phyloP scores from a whole-genome alignment of 2,888 invertebrate species.

The Drosophila subquinaria region DNA sequence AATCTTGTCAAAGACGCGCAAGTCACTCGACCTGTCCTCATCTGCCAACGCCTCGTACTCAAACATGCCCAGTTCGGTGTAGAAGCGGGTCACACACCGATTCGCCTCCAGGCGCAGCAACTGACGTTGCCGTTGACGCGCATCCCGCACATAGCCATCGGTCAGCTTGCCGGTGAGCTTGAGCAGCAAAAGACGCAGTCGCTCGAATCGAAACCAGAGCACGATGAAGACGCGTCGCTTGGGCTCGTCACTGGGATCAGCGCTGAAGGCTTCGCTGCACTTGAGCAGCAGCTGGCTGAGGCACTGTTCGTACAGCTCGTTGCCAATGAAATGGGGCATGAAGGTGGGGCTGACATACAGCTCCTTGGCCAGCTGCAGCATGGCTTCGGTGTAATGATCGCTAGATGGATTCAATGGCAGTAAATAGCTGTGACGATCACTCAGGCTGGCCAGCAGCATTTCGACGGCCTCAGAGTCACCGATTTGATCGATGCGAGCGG shows the following conservation, averaged over 20 bases:
- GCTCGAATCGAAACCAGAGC: constrained; percentile 89
- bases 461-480: constrained; percentile 86
- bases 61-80: constrained; percentile 88
- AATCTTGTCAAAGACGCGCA: constrained; percentile 86
- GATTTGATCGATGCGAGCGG: constrained; percentile 75
- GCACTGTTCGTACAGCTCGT: constrained; percentile 87
- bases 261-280: constrained; percentile 82
- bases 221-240: constrained; percentile 86
- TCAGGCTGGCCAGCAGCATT: constrained; percentile 84
- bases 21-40: constrained; percentile 53
- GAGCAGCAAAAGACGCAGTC: constrained; percentile 86
- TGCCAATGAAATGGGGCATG: constrained; percentile 87
- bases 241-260: constrained; percentile 83
- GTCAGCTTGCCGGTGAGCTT: constrained; percentile 85
- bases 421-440: constrained; percentile 56
- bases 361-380: constrained; percentile 85
- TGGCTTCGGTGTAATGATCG: constrained; percentile 59
- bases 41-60: constrained; percentile 86
- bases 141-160: constrained; percentile 59
- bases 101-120: constrained; percentile 87
- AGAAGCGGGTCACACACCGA: constrained; percentile 87
- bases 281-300: constrained; percentile 86
- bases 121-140: constrained; percentile 87
- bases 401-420: constrained; percentile 28
- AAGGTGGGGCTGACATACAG: constrained; percentile 88